phyloP scores from a whole-genome alignment of 2,113 vertebrate genomes.

The Asarcornis scutulata region DNA sequence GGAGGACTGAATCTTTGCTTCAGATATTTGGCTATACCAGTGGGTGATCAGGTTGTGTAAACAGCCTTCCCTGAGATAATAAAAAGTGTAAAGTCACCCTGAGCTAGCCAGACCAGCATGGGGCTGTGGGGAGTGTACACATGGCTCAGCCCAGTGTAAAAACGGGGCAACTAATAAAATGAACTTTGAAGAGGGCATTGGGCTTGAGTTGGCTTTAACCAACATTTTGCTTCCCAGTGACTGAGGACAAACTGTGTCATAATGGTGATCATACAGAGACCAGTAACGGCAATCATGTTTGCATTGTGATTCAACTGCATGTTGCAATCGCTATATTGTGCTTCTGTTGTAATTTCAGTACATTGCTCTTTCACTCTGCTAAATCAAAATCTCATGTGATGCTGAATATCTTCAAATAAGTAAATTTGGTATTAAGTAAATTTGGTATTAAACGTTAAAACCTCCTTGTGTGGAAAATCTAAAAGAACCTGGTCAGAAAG shows the following conservation, averaged over 20 bases:
- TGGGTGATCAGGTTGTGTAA: background rate
- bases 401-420: background rate
- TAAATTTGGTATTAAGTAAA: background rate
- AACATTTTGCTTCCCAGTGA: background rate
- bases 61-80: background rate
- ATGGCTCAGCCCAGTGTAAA: background rate
- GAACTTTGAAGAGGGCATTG: background rate
- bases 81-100: background rate
- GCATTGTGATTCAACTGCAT: background rate
- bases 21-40: background rate
- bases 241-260: background rate
- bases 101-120: background rate
- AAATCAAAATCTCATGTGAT: background rate
- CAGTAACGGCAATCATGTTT: background rate
- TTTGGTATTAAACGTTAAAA: background rate
- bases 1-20: background rate
- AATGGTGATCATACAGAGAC: accelerated
- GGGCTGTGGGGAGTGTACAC: accelerated
- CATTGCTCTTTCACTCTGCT: background rate
- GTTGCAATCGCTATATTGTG: background rate
- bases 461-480: background rate
- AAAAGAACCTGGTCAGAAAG: background rate
- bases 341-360: background rate
- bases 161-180: background rate
- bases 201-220: background rate